Conservation (phyloP, 2,797 vertebrate genomes). For the Coreius guichenoti region DNA sequence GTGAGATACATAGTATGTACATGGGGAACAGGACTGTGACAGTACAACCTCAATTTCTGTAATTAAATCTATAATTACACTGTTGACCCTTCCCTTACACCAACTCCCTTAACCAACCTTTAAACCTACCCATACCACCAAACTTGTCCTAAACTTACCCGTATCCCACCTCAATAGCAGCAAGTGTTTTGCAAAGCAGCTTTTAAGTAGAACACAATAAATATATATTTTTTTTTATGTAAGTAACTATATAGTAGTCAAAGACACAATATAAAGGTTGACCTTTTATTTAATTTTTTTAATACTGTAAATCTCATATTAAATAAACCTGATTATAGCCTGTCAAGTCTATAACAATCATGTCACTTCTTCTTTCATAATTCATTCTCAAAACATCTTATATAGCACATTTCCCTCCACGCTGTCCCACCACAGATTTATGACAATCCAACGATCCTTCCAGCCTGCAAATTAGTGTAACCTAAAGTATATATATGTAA, state of each 20-base stretch:
- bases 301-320: background rate
- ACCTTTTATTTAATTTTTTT: background rate
- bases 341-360: slow-evolving; percentile 7
- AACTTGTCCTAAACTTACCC: background rate
- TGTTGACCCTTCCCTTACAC: background rate
- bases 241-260: background rate
- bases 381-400: slow-evolving; percentile 22
- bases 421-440: slow-evolving; percentile 39
- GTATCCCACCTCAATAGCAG: background rate
- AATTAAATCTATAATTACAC: background rate
- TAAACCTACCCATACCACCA: background rate
- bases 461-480: slow-evolving; percentile 42
- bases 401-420: slow-evolving; percentile 27
- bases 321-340: slow-evolving; percentile 4
- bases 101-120: background rate
- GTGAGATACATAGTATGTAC: too few relatives aligned
- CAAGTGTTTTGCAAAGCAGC: background rate
- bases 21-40: too few relatives aligned
- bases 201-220: background rate
- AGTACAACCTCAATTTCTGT: background rate
- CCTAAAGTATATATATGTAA: slow-evolving; percentile 41
- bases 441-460: slow-evolving; percentile 24
- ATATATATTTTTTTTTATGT: background rate
- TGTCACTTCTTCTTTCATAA: slow-evolving; percentile 29
- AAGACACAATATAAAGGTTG: background rate